Conservation (phyloP, 2,113 vertebrate genomes). For the Scortum barcoo region DNA sequence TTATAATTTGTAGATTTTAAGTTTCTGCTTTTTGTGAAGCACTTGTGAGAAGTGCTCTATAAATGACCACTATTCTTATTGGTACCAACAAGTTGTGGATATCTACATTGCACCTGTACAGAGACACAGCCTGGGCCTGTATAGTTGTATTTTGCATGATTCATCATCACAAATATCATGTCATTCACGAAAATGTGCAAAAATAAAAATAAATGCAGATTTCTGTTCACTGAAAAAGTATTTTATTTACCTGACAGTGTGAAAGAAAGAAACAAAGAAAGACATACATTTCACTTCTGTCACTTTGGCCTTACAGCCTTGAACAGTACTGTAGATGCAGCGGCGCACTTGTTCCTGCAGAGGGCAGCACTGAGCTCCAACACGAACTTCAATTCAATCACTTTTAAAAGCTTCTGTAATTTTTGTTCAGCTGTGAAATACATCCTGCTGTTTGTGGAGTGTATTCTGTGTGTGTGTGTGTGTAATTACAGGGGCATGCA, state of each 20-base stretch:
- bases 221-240: conserved; percentile 84
- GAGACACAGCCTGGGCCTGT: neutral
- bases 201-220: neutral
- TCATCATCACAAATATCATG: neutral
- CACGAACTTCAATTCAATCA: conserved; percentile 7
- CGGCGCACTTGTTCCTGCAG: conserved; percentile 38
- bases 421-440: conserved; percentile 31
- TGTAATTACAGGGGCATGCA: conserved; percentile 65
- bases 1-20: too few species aligned
- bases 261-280: conserved; percentile 29
- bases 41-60: too few species aligned
- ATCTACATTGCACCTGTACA: too few species aligned
- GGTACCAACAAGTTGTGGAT: neutral
- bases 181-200: neutral
- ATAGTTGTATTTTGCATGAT: neutral
- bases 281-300: conserved; percentile 42
- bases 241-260: conserved; percentile 86
- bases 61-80: too few species aligned
- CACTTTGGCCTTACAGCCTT: conserved; percentile 60
- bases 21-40: too few species aligned
- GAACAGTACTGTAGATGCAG: conserved; percentile 19
- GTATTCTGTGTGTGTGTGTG: conserved; percentile 14
- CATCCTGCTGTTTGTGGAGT: conserved; percentile 42
- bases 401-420: conserved; percentile 26
- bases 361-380: conserved; percentile 41